A percentile compares a stretch with the other conserved stretches of the same genome.
These are phyloP conservation scores for Dipodomys spectabilis DNA, from an alignment of 2,113 vertebrate species.

Conservation along the genomic window DNA sequence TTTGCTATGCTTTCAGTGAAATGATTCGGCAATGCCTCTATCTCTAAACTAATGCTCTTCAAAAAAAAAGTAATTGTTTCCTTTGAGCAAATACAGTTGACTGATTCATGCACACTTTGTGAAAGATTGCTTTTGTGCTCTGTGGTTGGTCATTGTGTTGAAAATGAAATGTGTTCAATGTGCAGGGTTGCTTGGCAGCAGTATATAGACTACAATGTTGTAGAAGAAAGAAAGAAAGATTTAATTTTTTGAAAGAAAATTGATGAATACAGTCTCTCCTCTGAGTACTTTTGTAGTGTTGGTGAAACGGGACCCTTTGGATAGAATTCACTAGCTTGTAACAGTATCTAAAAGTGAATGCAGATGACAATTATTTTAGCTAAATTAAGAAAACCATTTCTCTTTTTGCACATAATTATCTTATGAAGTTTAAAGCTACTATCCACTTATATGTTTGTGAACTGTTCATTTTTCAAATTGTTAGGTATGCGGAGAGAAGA, in stretches of 20 bases:
- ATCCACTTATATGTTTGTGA: constrained; percentile 12
- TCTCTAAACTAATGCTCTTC: constrained; percentile 41
- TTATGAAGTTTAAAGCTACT: constrained; percentile 42
- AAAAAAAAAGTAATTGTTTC: constrained; percentile 57
- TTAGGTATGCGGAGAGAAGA: neutral
- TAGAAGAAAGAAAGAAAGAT: neutral
- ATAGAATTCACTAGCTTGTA: constrained; percentile 34
- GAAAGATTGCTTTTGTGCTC: constrained; percentile 53
- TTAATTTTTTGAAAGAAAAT: constrained; percentile 46
- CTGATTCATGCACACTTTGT: constrained; percentile 15
- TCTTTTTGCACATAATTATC: constrained; percentile 53
- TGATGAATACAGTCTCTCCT: neutral
- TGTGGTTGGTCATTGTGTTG: constrained; percentile 40
- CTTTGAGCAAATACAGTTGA: constrained; percentile 20
- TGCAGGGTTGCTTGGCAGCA: neutral
- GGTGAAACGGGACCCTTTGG: constrained; percentile 15
- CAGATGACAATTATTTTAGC: constrained; percentile 34
- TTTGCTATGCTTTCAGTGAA: constrained; percentile 39
- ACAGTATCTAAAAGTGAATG: constrained; percentile 29
- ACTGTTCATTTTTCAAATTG: constrained; percentile 45
- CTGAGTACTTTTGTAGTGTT: constrained; percentile 16
- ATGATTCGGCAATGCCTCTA: neutral
- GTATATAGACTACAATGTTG: neutral
- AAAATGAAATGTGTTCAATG: constrained; percentile 34
- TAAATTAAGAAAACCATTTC: constrained; percentile 41